Evolutionary conservation across 2,888 invertebrate genomes (phyloP).

Genomic region (Apotomis capreana): DNA sequence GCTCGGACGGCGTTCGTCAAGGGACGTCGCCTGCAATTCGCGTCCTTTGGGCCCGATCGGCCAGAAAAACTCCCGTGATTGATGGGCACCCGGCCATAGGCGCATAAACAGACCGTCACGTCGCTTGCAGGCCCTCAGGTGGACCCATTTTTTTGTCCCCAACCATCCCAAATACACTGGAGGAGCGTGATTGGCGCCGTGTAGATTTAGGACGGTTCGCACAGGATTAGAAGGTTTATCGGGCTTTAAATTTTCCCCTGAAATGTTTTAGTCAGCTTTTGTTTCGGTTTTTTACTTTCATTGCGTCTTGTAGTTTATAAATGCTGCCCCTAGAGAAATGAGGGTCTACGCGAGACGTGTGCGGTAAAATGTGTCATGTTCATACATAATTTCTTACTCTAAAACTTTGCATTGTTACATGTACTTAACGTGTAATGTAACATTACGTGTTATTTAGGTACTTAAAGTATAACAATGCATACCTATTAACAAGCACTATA

Average conservation of each 20-base stretch:
- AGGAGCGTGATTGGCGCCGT: conserved; percentile 40
- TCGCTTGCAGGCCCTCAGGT: conserved; percentile 70
- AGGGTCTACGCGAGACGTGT: not conserved
- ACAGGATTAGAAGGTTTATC: conserved; percentile 41
- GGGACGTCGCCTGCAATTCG: conserved; percentile 58
- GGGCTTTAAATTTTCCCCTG: conserved; percentile 36
- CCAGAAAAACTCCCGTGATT: conserved; percentile 77
- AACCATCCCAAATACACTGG: conserved; percentile 47
- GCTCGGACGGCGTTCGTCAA: conserved; percentile 51
- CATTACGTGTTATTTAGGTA: too few relatives aligned
- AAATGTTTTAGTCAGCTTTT: conserved; percentile 23
- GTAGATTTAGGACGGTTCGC: conserved; percentile 42
- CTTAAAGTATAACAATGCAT: too few relatives aligned
- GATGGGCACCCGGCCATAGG: conserved; percentile 71
- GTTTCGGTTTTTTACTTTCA: conserved; percentile 24
- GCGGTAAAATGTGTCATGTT: too few relatives aligned
- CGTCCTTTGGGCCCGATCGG: conserved; percentile 67
- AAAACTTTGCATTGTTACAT: too few relatives aligned
- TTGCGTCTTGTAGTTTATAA: not conserved
- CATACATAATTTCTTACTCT: too few relatives aligned
- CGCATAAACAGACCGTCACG: conserved; percentile 73
- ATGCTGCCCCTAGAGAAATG: not conserved
- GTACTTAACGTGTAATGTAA: too few relatives aligned
- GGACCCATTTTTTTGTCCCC: conserved; percentile 46
- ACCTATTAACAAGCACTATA: too few relatives aligned